A percentile compares a stretch with the other conserved stretches of the same genome.
phyloP scores from a whole-genome alignment of 2,113 vertebrate species.

The Microcebus jonahi region DNA sequence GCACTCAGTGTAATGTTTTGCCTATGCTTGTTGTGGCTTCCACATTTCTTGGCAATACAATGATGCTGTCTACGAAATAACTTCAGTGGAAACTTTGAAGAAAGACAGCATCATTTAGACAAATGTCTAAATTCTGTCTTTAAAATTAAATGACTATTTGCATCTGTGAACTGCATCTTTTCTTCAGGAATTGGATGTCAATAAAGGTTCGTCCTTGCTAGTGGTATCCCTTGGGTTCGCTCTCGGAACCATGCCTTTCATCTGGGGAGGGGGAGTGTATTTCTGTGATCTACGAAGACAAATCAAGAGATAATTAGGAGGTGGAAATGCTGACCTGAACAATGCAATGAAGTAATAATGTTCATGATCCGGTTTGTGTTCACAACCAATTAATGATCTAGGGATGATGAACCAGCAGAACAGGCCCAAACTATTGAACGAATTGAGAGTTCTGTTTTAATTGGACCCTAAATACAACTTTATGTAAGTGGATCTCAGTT shows the following conservation, averaged over 20 bases:
- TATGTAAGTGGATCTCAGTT: too few relatives aligned
- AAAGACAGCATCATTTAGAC: not conserved
- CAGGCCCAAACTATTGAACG: not conserved
- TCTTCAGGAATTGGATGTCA: not conserved
- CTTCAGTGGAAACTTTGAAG: not conserved
- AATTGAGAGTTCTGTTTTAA: not conserved
- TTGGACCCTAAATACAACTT: not conserved
- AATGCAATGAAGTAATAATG: too few relatives aligned
- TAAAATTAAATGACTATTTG: not conserved
- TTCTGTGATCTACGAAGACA: not conserved
- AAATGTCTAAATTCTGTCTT: not conserved
- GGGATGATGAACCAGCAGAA: not conserved
- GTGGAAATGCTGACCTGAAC: not conserved
- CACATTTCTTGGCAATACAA: not conserved
- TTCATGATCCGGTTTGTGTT: accelerated
- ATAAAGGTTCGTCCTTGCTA: not conserved
- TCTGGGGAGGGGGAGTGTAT: not conserved
- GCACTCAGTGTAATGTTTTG: not conserved
- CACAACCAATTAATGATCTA: too few relatives aligned
- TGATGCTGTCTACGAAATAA: not conserved
- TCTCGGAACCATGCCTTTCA: not conserved
- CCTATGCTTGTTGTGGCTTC: not conserved
- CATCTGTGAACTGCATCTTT: not conserved
- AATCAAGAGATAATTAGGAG: not conserved
- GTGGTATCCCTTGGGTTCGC: not conserved